Base-by-base conservation (phyloP, 2,113 vertebrate species). In the Brienomyrus brachyistius region DNA sequence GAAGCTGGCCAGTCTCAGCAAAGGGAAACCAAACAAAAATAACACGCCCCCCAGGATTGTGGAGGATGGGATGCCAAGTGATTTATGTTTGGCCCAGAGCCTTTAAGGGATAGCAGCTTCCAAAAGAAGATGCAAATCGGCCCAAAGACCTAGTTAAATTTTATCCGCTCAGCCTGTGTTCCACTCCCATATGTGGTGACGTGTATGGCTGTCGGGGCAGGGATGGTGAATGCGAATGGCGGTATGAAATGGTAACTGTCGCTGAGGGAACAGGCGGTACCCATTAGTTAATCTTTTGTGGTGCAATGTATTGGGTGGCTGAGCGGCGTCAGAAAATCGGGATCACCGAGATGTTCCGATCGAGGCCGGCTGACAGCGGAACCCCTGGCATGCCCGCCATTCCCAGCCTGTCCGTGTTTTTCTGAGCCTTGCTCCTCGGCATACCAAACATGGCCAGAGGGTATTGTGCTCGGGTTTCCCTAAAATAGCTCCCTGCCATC, bases 381-480 rank as follows among this genome's bases (percentile, higher is more conserved):
- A 47, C 48, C 23, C 45, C 74, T 43, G 15, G 74, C 35, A 27
- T 27, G 23, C 47, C 45, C 82, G 13, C 45, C 82, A 11, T 50
- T 50, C 45, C 82, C 82, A 92, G 91, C 52, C 31, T 4, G 48
- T 31, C 47, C 19, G 86, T 88, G 90, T 91, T 86, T 50, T 62
- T 70, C 62, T 43, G 88, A 89, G 91, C 62, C 17, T n/a, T 66
- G 90, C 87, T 89, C 90, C 89, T 91, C 90, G 80, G 92, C 92
- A 92, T 92, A 90, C 90, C 91, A 91, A 93, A 91, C 90, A 91
- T 93, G 89, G 91, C 88, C 88, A 50, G 45, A 89, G 91, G 91
- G 89, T 92, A 91, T 93, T 93, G 92, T 93, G 92, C 91, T 92
- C 66, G 87, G 88, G 90, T 88, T 92, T 51, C 88, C 88, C 83